Percentiles rank a stretch among this genome's conserved stretches.
phyloP scores from a whole-genome alignment of 2,888 invertebrate species.

The Cheilosia variabilis region DNA sequence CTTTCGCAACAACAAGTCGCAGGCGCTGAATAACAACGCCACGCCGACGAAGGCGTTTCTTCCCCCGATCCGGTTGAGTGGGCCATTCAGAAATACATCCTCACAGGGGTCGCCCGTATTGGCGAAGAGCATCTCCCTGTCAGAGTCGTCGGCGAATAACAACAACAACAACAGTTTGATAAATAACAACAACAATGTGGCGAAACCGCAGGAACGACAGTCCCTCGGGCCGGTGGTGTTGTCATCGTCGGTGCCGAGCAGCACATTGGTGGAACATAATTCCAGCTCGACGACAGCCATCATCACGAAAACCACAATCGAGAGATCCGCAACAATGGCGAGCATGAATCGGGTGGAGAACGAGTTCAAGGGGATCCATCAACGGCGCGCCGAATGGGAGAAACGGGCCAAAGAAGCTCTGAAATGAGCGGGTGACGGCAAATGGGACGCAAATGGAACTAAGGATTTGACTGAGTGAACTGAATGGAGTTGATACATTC shows the following conservation, averaged over 20 bases:
- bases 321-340: constrained; percentile 81
- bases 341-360: constrained; percentile 73
- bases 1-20: constrained; percentile 78
- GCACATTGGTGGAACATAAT: constrained; percentile 68
- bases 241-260: constrained; percentile 68
- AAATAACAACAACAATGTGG: constrained; percentile 72
- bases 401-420: constrained; percentile 88
- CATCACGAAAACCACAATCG: constrained; percentile 77
- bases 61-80: constrained; percentile 80
- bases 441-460: constrained; percentile 17
- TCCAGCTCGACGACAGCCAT: constrained; percentile 57
- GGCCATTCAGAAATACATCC: constrained; percentile 57
- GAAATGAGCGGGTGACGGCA: constrained; percentile 77
- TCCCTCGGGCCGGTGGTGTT: constrained; percentile 69
- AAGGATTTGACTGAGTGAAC: neutral
- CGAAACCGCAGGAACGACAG: constrained; percentile 77
- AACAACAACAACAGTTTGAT: constrained; percentile 76
- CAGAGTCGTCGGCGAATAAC: constrained; percentile 78
- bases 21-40: constrained; percentile 64
- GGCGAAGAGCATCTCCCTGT: constrained; percentile 74
- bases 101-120: constrained; percentile 45
- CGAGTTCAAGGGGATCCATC: constrained; percentile 89
- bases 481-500: neutral
- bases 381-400: constrained; percentile 91
- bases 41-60: constrained; percentile 77